These are phyloP conservation scores for Aelia acuminata DNA, from an alignment of 2,888 invertebrate species.

Conservation along the genomic window DNA sequence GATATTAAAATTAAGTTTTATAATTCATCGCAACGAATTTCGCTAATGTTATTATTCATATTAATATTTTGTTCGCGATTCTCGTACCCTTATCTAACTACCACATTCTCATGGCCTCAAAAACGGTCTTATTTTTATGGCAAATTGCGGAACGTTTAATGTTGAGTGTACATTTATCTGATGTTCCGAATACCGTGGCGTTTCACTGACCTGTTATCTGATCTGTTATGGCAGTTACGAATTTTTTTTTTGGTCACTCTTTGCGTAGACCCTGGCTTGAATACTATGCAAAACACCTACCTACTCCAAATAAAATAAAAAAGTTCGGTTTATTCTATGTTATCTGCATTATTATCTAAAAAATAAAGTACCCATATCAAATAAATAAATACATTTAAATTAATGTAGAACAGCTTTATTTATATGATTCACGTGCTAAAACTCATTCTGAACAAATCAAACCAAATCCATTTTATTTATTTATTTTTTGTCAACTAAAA, in stretches of 20 bases:
- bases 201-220: background rate
- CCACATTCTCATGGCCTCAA: background rate
- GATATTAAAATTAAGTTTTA: background rate
- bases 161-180: background rate
- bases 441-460: no score
- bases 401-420: no score
- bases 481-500: no score
- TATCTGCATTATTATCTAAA: no score
- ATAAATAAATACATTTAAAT: no score
- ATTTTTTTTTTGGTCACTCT: background rate
- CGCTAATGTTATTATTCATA: background rate
- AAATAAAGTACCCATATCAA: no score
- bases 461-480: no score
- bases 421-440: no score
- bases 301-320: accelerated
- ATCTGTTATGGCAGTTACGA: background rate
- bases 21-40: background rate
- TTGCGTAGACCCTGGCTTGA: background rate
- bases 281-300: background rate
- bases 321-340: no score
- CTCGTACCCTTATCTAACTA: background rate
- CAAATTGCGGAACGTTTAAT: background rate
- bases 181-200: background rate
- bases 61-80: background rate
- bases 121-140: background rate